A percentile compares a stretch with the other conserved stretches of the same genome.
phyloP scores from a whole-genome alignment of 2,888 invertebrate genomes.

The Punctoribates punctum region DNA sequence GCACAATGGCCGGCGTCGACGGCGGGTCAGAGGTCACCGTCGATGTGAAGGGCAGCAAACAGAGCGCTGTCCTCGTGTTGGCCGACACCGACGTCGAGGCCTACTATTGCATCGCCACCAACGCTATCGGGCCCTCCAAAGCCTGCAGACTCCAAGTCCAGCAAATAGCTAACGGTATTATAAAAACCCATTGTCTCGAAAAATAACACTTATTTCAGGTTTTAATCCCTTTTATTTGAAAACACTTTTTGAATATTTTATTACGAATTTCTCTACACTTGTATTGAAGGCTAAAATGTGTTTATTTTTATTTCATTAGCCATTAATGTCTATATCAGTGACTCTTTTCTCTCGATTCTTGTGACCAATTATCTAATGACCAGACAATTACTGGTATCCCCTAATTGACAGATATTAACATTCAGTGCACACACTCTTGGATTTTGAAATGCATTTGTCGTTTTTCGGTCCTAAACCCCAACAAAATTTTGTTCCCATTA shows the following conservation, averaged over 20 bases:
- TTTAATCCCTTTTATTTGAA: not conserved
- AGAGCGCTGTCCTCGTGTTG: conserved; percentile 56
- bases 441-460: not conserved
- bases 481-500: not conserved
- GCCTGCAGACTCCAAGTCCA: conserved; percentile 59
- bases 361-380: conserved; percentile 12
- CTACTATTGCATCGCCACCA: conserved; percentile 79
- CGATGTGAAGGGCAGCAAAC: not conserved
- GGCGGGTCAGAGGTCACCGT: too few species aligned
- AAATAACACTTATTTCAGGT: not conserved
- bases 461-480: not conserved
- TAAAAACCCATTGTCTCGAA: too few species aligned
- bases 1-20: conserved; percentile 33
- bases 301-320: too few species aligned
- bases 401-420: not conserved
- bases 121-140: conserved; percentile 67
- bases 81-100: conserved; percentile 66
- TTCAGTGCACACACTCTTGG: not conserved
- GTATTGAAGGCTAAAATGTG: too few species aligned
- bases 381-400: not conserved
- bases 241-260: conserved; percentile 22
- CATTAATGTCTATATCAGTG: too few species aligned
- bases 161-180: conserved; percentile 35
- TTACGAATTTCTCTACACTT: not conserved
- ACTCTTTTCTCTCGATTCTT: not conserved